Evolutionary conservation across 1,140 invertebrate genomes (phyloP), one percentile per base, ranked within the genome.

Genomic region (Euura lappo): DNA sequence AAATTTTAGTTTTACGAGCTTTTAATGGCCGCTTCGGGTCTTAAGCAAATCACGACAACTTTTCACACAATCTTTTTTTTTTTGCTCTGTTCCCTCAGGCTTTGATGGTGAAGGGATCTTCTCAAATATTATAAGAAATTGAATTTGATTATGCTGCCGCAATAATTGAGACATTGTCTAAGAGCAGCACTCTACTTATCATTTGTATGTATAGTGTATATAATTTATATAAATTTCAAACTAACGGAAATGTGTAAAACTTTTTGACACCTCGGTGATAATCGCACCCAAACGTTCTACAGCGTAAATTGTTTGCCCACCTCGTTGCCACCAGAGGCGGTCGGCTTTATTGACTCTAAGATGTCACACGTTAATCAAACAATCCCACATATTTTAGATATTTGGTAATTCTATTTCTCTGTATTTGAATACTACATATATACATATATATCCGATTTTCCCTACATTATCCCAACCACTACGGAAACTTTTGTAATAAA

Each of bases 311-410:
- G 81, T 82, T 82, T 81, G 73, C 46, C 42, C 67, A 78, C 10
- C 78, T 80, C 70, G 76, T 82, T 81, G 76, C 66, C 78, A 47
- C 45, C 51, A 47, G 51, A 28, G 28, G 60, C 70, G 65, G 51
- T 44, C 71, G 44, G 65, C 73, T 42, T 51, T 78, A 60, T 81
- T 81, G 79, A 79, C 80, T 74, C 42, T 76, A 79, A 78, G 76
- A 79, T 81, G 80, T 81, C 80, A 81, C 80, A 77, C 80, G 80
- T 81, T 79, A 75, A 65, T 74, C 78, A 81, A 81, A 81, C 77
- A 79, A 69, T 76, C 74, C 74, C 60, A 46, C 72, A 77, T 75
- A 73, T 81, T 76, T 80, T 77, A 79, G 76, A 79, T 47, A 72
- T 80, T 80, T 71, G 70, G 72, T 77, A 72, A 76, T 74, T 77